Evolutionary conservation across 2,797 vertebrate genomes (phyloP).

Genomic region (Anguilla megastoma): DNA sequence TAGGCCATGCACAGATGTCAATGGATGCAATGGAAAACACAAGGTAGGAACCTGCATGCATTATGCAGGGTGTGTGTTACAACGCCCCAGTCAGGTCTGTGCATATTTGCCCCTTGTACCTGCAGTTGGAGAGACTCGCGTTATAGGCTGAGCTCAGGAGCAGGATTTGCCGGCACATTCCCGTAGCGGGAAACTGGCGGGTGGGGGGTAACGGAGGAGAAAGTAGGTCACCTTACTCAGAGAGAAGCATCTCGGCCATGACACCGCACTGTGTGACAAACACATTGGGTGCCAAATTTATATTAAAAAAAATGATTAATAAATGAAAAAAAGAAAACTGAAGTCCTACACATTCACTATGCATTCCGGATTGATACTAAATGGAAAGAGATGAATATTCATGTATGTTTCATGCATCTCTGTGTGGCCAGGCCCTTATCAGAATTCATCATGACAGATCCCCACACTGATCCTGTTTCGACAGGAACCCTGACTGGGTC

Average conservation of each 20-base stretch:
- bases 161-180: constrained; percentile 44
- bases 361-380: no score
- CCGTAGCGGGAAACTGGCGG: constrained; percentile 48
- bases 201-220: constrained; percentile 44
- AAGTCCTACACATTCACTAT: no score
- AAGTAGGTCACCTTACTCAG: constrained; percentile 74
- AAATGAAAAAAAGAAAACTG: no score
- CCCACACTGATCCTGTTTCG: not conserved
- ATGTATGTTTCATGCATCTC: not conserved
- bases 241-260: constrained; percentile 59
- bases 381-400: no score
- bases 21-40: not conserved
- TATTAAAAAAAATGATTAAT: no score
- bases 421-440: not conserved
- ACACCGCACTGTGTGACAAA: no score
- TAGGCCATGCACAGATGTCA: no score
- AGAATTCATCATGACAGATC: not conserved
- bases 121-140: constrained; percentile 57
- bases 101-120: constrained; percentile 52
- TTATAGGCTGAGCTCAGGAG: constrained; percentile 54
- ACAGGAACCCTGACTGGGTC: not conserved
- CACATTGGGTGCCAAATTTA: no score
- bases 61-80: constrained; percentile 44
- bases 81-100: constrained; percentile 42
- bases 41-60: constrained; percentile 41